Percentiles rank a stretch among this genome's conserved stretches.
These are phyloP conservation scores for Protodeltote pygarga DNA, from an alignment of 2,888 invertebrate species.

Conservation along the genomic window DNA sequence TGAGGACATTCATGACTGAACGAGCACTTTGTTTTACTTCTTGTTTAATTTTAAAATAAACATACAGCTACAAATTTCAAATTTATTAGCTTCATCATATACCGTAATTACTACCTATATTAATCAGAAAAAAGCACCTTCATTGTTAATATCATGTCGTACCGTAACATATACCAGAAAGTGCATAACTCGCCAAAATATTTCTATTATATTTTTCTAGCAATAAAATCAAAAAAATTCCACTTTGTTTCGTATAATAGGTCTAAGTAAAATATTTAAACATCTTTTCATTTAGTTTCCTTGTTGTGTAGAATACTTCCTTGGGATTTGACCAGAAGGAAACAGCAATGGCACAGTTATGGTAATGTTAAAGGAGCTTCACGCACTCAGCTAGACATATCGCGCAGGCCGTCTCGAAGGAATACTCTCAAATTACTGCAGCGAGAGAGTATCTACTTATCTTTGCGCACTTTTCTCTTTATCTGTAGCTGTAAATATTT, in stretches of 20 bases:
- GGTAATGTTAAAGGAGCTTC: conserved; percentile 40
- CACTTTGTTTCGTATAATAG: too few species aligned
- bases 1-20: conserved; percentile 15
- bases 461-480: conserved; percentile 42
- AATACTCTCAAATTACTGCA: conserved; percentile 47
- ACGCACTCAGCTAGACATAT: conserved; percentile 44
- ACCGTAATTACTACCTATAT: too few species aligned
- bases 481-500: conserved; percentile 47
- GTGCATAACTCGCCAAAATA: too few species aligned
- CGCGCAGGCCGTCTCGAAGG: conserved; percentile 41
- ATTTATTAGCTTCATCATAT: too few species aligned
- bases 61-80: too few species aligned
- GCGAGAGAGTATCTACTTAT: conserved; percentile 39
- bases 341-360: conserved; percentile 37
- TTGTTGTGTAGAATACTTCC: conserved; percentile 20
- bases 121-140: too few species aligned
- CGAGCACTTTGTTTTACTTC: conserved; percentile 18
- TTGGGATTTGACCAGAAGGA: conserved; percentile 38
- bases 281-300: conserved; percentile 30
- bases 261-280: conserved; percentile 6
- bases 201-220: too few species aligned
- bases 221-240: too few species aligned
- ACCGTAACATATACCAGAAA: too few species aligned
- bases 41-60: conserved; percentile 3
- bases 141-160: too few species aligned